Percentiles rank a stretch among this genome's conserved stretches.
These are phyloP conservation scores for Halictus quadricinctus DNA, from an alignment of 2,888 invertebrate genomes.

Conservation along the genomic window DNA sequence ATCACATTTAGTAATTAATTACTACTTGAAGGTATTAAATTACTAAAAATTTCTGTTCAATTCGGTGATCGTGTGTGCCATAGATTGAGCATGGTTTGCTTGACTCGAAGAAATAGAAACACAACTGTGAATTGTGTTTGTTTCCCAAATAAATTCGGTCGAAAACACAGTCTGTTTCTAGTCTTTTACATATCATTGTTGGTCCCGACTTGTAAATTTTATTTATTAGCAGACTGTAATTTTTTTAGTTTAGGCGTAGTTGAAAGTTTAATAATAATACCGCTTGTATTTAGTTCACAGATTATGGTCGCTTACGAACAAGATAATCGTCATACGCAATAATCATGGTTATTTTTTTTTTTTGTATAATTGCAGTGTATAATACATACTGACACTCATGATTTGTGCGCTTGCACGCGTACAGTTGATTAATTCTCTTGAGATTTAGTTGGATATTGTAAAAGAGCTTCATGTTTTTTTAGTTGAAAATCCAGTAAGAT, in stretches of 20 bases:
- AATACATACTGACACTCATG: background rate
- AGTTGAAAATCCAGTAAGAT: background rate
- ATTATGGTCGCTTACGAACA: background rate
- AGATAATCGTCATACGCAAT: slow-evolving; percentile 2
- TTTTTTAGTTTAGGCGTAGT: background rate
- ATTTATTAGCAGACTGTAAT: background rate
- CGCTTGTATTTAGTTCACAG: background rate
- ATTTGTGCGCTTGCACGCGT: background rate
- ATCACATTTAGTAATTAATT: background rate
- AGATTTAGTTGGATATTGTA: background rate
- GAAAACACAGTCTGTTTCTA: background rate
- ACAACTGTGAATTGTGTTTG: background rate
- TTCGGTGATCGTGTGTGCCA: background rate
- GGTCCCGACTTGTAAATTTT: background rate
- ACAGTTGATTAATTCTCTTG: background rate
- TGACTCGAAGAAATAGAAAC: background rate
- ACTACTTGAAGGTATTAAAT: background rate
- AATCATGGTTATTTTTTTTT: slow-evolving; percentile 6
- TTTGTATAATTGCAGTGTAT: background rate
- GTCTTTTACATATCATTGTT: slow-evolving; percentile 5
- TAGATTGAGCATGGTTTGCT: background rate
- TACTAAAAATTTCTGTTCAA: background rate
- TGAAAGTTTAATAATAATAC: background rate
- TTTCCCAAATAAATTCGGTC: background rate
- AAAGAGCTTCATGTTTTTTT: background rate